phyloP scores from a whole-genome alignment of 1,140 invertebrate species.

The Steinernema khuongi region DNA sequence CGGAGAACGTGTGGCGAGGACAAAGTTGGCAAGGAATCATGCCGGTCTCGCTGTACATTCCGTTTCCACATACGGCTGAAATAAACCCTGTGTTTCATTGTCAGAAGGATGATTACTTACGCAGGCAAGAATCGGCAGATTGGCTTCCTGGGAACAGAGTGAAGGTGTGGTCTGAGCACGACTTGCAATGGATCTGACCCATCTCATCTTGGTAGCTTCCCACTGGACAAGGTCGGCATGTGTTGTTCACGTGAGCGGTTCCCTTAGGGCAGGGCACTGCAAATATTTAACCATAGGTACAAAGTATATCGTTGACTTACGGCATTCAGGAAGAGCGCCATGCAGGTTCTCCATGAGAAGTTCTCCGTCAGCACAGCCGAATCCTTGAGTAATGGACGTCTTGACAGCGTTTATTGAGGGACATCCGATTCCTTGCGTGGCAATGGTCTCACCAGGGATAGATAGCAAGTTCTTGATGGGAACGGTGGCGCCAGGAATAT shows the following conservation, averaged over 20 bases:
- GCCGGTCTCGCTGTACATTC: constrained; percentile 88
- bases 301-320: constrained; percentile 65
- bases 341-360: constrained; percentile 68
- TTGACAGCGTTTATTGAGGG: constrained; percentile 73
- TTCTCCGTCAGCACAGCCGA: constrained; percentile 85
- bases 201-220: constrained; percentile 78
- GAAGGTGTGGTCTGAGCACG: constrained; percentile 83
- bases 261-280: constrained; percentile 56
- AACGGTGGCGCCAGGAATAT: constrained; percentile 80
- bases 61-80: constrained; percentile 86
- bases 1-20: constrained; percentile 82
- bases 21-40: constrained; percentile 89
- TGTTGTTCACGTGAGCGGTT: constrained; percentile 55
- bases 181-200: constrained; percentile 76
- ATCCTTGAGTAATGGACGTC: constrained; percentile 75
- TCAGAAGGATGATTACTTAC: constrained; percentile 44
- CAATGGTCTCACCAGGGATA: constrained; percentile 63
- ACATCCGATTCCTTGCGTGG: constrained; percentile 74
- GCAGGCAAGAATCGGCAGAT: constrained; percentile 59
- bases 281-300: constrained; percentile 20
- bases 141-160: constrained; percentile 77
- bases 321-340: constrained; percentile 74
- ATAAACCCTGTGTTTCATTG: constrained; percentile 54
- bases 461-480: constrained; percentile 82
- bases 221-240: constrained; percentile 58